Conservation (phyloP, 2,888 invertebrate species). For the Drosophila demipolita region DNA sequence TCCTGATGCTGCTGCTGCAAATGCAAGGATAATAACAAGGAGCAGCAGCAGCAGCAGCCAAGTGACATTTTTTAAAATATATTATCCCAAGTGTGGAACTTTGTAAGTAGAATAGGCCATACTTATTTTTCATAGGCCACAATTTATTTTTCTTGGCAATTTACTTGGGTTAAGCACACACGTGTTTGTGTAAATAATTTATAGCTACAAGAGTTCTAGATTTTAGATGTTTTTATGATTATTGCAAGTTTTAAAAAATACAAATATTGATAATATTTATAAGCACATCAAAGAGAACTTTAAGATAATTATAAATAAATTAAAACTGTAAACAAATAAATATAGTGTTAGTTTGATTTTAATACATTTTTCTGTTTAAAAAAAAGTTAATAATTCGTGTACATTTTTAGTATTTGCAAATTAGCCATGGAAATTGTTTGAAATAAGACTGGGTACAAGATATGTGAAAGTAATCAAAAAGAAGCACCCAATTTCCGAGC, state of each 20-base stretch:
- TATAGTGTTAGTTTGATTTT: neutral
- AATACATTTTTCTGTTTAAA: neutral
- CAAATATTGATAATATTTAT: neutral
- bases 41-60: conserved; percentile 29
- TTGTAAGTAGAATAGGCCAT: conserved; percentile 12
- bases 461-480: neutral
- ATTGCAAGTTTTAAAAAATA: neutral
- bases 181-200: conserved; percentile 6
- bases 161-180: neutral
- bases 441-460: neutral
- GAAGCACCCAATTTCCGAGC: conserved; percentile 8
- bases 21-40: conserved; percentile 56
- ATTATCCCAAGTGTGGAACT: conserved; percentile 24
- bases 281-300: neutral
- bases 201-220: neutral
- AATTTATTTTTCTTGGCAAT: conserved; percentile 10
- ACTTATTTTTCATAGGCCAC: conserved; percentile 28
- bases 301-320: neutral
- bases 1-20: conserved; percentile 10
- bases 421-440: neutral
- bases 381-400: neutral
- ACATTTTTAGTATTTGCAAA: neutral
- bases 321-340: neutral
- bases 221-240: neutral
- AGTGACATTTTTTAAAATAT: conserved; percentile 36